phyloP scores from a whole-genome alignment of 2,113 vertebrate species.

The Neotragus pygmaeus region DNA sequence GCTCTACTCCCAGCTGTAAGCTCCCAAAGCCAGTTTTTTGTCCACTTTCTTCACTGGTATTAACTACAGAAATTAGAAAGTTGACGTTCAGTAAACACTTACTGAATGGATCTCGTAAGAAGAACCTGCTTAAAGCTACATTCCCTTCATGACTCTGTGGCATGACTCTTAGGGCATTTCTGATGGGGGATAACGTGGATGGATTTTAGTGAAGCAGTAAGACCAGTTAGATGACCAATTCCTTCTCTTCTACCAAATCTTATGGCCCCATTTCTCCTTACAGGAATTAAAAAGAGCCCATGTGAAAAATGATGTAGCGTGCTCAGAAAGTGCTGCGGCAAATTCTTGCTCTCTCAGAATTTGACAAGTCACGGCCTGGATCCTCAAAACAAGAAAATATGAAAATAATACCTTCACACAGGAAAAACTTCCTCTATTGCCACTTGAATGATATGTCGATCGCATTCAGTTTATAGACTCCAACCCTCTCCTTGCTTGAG shows the following conservation, averaged over 20 bases:
- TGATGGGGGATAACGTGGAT: accelerated
- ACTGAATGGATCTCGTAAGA: background rate
- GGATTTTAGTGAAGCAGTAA: background rate
- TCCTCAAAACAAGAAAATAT: background rate
- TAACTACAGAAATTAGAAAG: background rate
- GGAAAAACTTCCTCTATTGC: background rate
- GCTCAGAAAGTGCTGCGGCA: background rate
- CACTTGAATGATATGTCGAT: background rate
- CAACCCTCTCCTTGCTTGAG: background rate
- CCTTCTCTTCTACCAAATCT: background rate
- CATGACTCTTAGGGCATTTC: background rate
- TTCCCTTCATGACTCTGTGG: background rate
- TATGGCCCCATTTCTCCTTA: background rate
- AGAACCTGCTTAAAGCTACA: background rate
- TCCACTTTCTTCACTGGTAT: background rate
- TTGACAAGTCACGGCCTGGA: background rate
- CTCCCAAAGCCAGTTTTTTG: background rate
- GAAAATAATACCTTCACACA: background rate
- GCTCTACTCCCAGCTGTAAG: background rate
- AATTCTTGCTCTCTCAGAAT: background rate
- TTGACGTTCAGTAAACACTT: background rate
- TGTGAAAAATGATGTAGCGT: background rate
- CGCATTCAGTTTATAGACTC: conserved; percentile 35
- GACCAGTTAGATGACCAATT: background rate
- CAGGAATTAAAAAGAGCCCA: background rate